Percentiles rank a stretch among this genome's conserved stretches.
Evolutionary conservation across 2,113 vertebrate species (phyloP).

Genomic region (Pteruthius melanotis): DNA sequence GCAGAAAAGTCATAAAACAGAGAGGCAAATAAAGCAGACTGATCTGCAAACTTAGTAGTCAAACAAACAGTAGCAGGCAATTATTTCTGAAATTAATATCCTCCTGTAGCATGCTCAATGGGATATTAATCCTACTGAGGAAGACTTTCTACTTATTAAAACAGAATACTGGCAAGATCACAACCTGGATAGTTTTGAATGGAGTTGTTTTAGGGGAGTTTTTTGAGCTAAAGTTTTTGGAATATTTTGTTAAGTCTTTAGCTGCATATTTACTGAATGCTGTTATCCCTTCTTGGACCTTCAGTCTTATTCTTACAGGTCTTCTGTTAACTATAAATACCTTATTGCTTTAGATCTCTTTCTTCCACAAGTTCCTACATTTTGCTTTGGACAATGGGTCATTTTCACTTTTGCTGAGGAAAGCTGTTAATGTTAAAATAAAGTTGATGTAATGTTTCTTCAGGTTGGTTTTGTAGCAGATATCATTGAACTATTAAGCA

Average conservation of each 20-base stretch:
- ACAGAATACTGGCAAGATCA: not conserved
- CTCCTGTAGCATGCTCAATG: not conserved
- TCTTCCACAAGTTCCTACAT: not conserved
- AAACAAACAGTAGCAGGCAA: not conserved
- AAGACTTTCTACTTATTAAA: not conserved
- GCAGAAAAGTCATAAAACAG: not conserved
- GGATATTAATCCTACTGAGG: not conserved
- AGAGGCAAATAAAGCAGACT: not conserved
- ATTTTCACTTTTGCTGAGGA: not conserved
- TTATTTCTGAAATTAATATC: not conserved
- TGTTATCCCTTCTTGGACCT: not conserved
- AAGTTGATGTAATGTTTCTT: not conserved
- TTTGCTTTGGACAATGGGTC: not conserved
- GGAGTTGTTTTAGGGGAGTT: rapidly evolving
- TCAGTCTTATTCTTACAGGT: not conserved
- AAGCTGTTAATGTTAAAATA: not conserved
- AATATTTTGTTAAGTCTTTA: not conserved
- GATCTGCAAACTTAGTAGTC: not conserved
- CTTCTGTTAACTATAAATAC: not conserved
- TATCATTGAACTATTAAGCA: not conserved
- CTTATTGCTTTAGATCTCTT: not conserved
- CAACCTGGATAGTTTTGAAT: not conserved
- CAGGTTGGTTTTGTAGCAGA: not conserved
- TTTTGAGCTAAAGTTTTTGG: not conserved
- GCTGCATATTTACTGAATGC: not conserved